Evolutionary conservation across 2,888 invertebrate genomes (phyloP).

Genomic region (Melanchra persicariae): DNA sequence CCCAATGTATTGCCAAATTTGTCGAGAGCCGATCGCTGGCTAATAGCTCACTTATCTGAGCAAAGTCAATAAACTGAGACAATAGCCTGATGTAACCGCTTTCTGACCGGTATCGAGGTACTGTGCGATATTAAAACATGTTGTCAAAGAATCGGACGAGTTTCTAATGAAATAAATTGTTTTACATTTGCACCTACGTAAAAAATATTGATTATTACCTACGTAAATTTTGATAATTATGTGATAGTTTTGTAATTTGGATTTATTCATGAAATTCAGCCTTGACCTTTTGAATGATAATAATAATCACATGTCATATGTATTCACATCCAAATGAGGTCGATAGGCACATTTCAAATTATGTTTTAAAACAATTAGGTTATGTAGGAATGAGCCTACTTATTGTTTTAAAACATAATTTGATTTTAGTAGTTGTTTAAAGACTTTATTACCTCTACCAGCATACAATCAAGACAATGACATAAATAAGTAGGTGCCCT

Average conservation of each 20-base stretch:
- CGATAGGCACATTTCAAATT: neutral
- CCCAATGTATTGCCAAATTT: constrained; percentile 72
- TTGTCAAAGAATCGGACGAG: constrained; percentile 36
- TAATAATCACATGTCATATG: neutral
- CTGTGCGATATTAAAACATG: constrained; percentile 42
- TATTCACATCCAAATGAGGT: neutral
- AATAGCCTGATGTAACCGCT: constrained; percentile 71
- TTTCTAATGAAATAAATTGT: constrained; percentile 27
- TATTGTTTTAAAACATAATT: too few species aligned
- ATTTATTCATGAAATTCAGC: neutral
- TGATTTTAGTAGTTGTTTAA: neutral
- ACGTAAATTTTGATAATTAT: neutral
- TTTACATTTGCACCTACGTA: neutral
- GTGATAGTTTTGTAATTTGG: neutral
- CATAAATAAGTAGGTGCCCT: neutral
- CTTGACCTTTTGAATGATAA: neutral
- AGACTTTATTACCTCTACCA: neutral
- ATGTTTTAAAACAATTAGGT: neutral
- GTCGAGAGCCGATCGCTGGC: constrained; percentile 63
- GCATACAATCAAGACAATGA: neutral
- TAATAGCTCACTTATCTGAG: constrained; percentile 74
- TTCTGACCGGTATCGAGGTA: constrained; percentile 58
- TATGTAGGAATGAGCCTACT: too few species aligned
- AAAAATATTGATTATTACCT: too few species aligned
- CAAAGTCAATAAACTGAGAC: constrained; percentile 73